These are phyloP conservation scores for Pocota personata DNA, from an alignment of 2,888 invertebrate species.

Conservation along the genomic window DNA sequence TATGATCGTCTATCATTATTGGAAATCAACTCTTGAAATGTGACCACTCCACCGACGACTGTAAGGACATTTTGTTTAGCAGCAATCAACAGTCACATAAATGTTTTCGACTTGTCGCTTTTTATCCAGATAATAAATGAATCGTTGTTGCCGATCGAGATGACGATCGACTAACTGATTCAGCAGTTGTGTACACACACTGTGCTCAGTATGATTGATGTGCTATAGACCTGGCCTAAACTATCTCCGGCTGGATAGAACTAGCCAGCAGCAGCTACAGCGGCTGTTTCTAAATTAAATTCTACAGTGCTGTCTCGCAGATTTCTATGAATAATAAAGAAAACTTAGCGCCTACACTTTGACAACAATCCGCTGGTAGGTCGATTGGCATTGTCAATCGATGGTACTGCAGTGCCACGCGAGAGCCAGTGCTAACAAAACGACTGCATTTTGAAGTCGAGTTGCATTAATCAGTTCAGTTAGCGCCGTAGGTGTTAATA, in stretches of 20 bases:
- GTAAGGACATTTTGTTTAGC: constrained; percentile 43
- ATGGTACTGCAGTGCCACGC: constrained; percentile 12
- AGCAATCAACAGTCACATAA: constrained; percentile 60
- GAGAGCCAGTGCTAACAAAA: constrained; percentile 26
- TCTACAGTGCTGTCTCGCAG: constrained; percentile 22
- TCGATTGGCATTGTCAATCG: constrained; percentile 62
- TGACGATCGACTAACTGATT: constrained; percentile 37
- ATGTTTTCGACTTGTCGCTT: constrained; percentile 53
- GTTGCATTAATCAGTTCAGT: constrained; percentile 56
- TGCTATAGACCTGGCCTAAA: constrained; percentile 39
- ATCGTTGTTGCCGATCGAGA: constrained; percentile 17
- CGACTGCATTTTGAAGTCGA: constrained; percentile 50
- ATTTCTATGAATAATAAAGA: constrained; percentile 65
- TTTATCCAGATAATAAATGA: constrained; percentile 25
- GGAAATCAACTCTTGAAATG: constrained; percentile 56
- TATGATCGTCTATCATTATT: constrained; percentile 68
- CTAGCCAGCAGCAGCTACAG: neutral
- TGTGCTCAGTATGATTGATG: constrained; percentile 64
- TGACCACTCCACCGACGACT: neutral
- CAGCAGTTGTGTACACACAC: constrained; percentile 19
- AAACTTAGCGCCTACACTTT: constrained; percentile 61
- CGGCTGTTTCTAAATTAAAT: constrained; percentile 39
- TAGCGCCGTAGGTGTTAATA: constrained; percentile 66
- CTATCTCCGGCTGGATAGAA: constrained; percentile 24
- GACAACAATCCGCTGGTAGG: constrained; percentile 43